A percentile compares a stretch with the other conserved stretches of the same genome.
Conservation (phyloP, 2,888 invertebrate species). For the Tholera decimalis region DNA sequence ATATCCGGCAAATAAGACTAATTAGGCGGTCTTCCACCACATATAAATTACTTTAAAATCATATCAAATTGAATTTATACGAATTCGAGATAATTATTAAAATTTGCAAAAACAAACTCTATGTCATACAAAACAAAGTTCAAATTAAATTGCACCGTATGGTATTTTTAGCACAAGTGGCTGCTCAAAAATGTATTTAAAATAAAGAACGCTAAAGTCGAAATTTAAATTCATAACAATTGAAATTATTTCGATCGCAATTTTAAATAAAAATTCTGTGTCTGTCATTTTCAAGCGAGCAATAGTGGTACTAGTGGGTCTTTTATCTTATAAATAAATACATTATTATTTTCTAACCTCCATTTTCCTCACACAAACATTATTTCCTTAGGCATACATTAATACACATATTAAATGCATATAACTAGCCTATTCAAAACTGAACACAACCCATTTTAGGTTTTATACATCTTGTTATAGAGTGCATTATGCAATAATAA, state of each 20-base stretch:
- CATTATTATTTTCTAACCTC: conserved; percentile 47
- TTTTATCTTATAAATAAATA: conserved; percentile 12
- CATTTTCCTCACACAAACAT: conserved; percentile 11
- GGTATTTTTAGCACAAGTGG: too few relatives aligned
- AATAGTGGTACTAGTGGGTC: not conserved
- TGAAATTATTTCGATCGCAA: not conserved
- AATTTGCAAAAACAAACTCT: not conserved
- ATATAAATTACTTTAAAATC: conserved; percentile 5
- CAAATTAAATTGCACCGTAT: too few relatives aligned
- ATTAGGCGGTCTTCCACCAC: not conserved
- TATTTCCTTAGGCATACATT: conserved; percentile 77
- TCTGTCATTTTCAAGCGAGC: not conserved
- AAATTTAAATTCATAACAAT: too few relatives aligned
- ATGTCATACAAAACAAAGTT: not conserved
- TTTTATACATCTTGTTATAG: conserved; percentile 38
- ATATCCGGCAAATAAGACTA: conserved; percentile 19
- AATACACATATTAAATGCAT: conserved; percentile 83
- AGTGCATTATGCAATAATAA: conserved; percentile 29
- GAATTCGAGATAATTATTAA: not conserved
- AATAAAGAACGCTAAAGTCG: too few relatives aligned
- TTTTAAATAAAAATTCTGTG: too few relatives aligned
- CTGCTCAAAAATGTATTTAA: too few relatives aligned
- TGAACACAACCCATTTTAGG: conserved; percentile 59
- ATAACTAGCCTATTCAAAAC: conserved; percentile 80
- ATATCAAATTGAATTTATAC: too few relatives aligned